Conservation (phyloP, 2,113 vertebrate genomes). For the Laticauda colubrina region DNA sequence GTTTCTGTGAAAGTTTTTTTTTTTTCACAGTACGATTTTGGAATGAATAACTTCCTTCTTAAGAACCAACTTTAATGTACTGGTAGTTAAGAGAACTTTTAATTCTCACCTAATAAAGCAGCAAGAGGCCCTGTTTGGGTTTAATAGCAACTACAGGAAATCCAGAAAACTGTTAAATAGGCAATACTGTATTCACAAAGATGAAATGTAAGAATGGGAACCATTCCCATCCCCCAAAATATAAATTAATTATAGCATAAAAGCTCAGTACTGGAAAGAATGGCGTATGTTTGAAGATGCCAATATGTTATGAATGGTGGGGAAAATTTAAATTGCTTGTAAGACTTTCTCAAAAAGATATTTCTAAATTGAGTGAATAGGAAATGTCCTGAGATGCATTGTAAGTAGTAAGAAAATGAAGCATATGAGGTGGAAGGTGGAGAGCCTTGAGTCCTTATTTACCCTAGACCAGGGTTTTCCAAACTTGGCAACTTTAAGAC, state of each 20-base stretch:
- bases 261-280: background rate
- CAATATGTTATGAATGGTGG: background rate
- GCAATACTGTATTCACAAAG: background rate
- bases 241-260: background rate
- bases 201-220: background rate
- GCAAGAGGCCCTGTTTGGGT: background rate
- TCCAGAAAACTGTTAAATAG: background rate
- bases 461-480: too few species aligned
- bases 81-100: background rate
- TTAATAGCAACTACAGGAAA: background rate
- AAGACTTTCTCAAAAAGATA: background rate
- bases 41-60: constrained; percentile 19
- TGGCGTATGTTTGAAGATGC: background rate
- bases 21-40: background rate
- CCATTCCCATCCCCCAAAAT: background rate
- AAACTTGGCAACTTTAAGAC: too few species aligned
- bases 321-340: background rate
- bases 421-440: background rate
- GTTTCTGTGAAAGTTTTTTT: background rate
- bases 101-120: background rate
- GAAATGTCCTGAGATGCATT: background rate
- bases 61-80: background rate
- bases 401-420: background rate
- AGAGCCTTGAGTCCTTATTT: background rate
- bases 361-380: background rate